Conservation (phyloP, 2,888 invertebrate species). For the Thymelicus lineola region DNA sequence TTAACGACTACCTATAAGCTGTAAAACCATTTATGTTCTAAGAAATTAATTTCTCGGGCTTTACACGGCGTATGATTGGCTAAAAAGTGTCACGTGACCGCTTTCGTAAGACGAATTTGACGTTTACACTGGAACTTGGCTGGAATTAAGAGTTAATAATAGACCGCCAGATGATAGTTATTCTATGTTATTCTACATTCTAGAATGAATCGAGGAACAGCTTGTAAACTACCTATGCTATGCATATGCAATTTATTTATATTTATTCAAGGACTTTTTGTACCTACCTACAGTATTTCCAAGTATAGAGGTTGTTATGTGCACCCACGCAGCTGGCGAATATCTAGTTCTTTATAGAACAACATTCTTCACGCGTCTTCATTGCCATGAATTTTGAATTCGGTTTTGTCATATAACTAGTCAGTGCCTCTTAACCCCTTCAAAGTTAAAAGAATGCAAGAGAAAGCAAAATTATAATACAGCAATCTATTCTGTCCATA, state of each 20-base stretch:
- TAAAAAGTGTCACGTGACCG: too few relatives aligned
- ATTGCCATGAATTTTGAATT: constrained; percentile 2
- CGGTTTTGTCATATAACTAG: background rate
- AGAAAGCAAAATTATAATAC: background rate
- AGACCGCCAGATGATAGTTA: too few relatives aligned
- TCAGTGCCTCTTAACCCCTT: background rate
- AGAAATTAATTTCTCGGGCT: too few relatives aligned
- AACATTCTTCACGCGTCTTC: constrained; percentile 5
- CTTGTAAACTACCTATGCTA: too few relatives aligned
- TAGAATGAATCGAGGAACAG: too few relatives aligned
- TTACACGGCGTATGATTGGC: too few relatives aligned
- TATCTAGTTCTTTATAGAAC: constrained; percentile 4
- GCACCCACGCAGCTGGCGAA: constrained; percentile 7
- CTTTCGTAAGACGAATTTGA: too few relatives aligned
- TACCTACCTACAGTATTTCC: constrained; percentile 1
- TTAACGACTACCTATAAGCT: too few relatives aligned
- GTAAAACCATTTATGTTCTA: too few relatives aligned
- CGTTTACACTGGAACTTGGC: too few relatives aligned
- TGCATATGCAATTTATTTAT: background rate
- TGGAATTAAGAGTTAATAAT: too few relatives aligned
- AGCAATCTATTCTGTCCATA: background rate
- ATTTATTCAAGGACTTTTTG: constrained; percentile 8
- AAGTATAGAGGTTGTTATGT: constrained; percentile 2
- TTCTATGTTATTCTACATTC: too few relatives aligned
- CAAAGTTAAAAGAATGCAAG: background rate